Base-by-base conservation (phyloP, 2,797 vertebrate species). In the Fundulus diaphanus region DNA sequence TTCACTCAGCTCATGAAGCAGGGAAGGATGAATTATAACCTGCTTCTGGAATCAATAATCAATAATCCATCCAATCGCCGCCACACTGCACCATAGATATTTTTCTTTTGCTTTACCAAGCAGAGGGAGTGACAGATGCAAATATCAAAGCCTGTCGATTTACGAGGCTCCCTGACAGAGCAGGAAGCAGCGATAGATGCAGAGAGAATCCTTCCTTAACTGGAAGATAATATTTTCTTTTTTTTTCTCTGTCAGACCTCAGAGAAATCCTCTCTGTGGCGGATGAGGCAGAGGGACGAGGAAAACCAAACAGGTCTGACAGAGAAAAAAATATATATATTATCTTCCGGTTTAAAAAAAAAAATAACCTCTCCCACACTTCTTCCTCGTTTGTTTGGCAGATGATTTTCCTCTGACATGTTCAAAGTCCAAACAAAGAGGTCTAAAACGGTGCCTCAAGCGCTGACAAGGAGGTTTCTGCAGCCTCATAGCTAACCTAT, bases 31-130 rank as follows among this genome's bases (percentile, higher is more conserved):
- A 90, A 90, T 93, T 90, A 90, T 82, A 82, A 75, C 76, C 77
- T 57, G 29, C 78, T 84, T 77, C 77, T 80, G 78, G 78, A 93
- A 94, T 94, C 91, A 82, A 92, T 94, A 93, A 94, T 94, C 91
- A 82, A 92, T 94, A 93, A 88, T 86, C 75, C 65, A 81, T 79
- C 48, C 75, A 90, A 90, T 90, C 83, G 85, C 79, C 68, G 79
- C 79, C 78, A 65, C 11, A 24, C 77, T 85, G 81, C 74, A 81
- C 86, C 82, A 85, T 85, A 85, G 82, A 90, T 86, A 76, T 86
- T 88, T 89, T 85, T 81, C 74, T 80, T 82, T 68, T 49, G 74
- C 73, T 71, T 75, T 79, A 87, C 79, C 5, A 2, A 86, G 87
- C 83, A 84, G 79, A 78, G 73, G 87, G 74, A 73, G 76, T 84